Conservation (phyloP, 2,113 vertebrate species). For the Mirza zaza region DNA sequence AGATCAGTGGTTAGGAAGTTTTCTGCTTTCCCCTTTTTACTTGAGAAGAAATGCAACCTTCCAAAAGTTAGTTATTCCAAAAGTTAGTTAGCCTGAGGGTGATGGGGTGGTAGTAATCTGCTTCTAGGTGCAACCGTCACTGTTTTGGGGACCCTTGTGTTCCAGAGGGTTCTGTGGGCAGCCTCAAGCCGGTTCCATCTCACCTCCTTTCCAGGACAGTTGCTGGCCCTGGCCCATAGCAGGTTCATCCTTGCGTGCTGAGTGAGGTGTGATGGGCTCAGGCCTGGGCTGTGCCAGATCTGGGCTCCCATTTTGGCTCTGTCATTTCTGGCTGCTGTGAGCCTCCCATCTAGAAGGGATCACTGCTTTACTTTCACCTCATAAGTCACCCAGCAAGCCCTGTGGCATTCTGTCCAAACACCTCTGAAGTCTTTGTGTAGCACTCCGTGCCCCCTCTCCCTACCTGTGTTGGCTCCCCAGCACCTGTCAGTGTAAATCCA, state of each 20-base stretch:
- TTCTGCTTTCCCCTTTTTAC: background rate
- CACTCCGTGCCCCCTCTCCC: background rate
- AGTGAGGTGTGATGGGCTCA: too few species aligned
- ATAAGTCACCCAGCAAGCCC: background rate
- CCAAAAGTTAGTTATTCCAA: background rate
- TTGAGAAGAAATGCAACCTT: background rate
- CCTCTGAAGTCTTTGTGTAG: background rate
- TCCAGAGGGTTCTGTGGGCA: background rate
- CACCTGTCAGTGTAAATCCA: background rate
- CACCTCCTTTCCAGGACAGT: background rate
- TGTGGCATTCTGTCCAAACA: background rate
- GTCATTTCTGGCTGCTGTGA: background rate
- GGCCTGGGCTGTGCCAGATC: background rate
- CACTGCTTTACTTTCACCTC: background rate
- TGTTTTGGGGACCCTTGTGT: background rate
- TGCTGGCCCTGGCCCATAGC: too few species aligned
- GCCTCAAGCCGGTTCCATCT: background rate
- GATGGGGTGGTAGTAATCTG: background rate
- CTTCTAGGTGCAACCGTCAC: background rate
- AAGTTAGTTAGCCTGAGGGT: too few species aligned
- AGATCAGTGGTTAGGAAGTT: background rate
- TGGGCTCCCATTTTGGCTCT: too few species aligned
- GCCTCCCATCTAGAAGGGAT: background rate
- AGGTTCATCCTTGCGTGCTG: too few species aligned
- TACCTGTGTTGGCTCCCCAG: background rate